A percentile compares a stretch with the other conserved stretches of the same genome.
Conservation (phyloP, 2,888 invertebrate species). For the Sycophila texana region DNA sequence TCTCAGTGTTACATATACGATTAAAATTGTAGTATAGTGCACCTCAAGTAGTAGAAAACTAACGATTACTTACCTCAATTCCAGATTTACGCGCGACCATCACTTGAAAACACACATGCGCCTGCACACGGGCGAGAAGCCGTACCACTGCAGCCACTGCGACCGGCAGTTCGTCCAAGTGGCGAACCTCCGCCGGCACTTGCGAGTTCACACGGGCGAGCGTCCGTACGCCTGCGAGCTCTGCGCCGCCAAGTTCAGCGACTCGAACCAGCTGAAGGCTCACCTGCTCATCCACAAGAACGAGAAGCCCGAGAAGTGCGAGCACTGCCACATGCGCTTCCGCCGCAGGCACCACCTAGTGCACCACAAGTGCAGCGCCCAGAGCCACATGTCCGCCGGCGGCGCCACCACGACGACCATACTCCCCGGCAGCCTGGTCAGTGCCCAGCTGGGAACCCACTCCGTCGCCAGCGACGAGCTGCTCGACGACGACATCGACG, state of each 20-base stretch:
- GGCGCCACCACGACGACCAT: conserved; percentile 64
- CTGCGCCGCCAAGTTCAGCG: conserved; percentile 91
- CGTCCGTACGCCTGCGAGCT: conserved; percentile 91
- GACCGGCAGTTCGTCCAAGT: conserved; percentile 95
- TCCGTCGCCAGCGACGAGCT: conserved; percentile 64
- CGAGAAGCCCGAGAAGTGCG: conserved; percentile 91
- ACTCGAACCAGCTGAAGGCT: conserved; percentile 94
- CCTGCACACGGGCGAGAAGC: conserved; percentile 94
- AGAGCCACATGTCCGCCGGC: neutral
- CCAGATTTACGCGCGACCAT: conserved; percentile 90
- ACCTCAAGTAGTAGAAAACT: no score
- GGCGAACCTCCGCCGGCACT: conserved; percentile 91
- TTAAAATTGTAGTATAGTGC: neutral
- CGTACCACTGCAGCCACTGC: conserved; percentile 94
- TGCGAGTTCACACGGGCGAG: conserved; percentile 94
- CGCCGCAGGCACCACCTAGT: conserved; percentile 90
- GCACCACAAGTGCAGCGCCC: conserved; percentile 86
- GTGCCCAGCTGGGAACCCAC: conserved; percentile 64
- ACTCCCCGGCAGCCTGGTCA: conserved; percentile 59
- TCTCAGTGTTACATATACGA: no score
- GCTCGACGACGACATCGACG: conserved; percentile 67
- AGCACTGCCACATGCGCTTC: conserved; percentile 87
- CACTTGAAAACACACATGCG: conserved; percentile 95
- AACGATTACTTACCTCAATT: conserved; percentile 27
- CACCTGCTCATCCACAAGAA: conserved; percentile 93